A percentile compares a stretch with the other conserved stretches of the same genome.
phyloP scores from a whole-genome alignment of 2,113 vertebrate species.

The Sapayoa aenigma region DNA sequence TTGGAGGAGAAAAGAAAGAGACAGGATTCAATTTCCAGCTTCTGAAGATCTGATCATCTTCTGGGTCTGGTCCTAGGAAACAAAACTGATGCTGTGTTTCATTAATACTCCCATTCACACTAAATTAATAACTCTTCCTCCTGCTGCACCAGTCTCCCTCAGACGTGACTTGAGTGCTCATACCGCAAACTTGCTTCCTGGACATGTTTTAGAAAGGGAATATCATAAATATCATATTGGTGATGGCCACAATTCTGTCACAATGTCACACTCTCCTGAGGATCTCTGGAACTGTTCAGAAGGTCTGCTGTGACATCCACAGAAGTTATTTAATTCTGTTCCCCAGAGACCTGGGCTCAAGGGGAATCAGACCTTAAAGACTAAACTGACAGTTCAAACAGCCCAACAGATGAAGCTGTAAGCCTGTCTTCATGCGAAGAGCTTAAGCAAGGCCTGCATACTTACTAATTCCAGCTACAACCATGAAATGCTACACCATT shows the following conservation, averaged over 20 bases:
- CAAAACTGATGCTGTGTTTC: neutral
- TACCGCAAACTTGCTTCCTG: neutral
- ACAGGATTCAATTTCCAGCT: neutral
- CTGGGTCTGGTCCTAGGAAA: neutral
- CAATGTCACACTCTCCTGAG: neutral
- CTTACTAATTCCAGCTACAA: constrained; percentile 7
- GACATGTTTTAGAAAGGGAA: neutral
- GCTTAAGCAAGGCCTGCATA: constrained; percentile 11
- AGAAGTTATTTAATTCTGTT: neutral
- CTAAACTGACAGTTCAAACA: constrained; percentile 2
- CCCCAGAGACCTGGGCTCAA: neutral
- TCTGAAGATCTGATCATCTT: neutral
- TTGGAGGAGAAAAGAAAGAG: neutral
- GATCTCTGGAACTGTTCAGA: neutral
- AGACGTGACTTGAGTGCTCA: neutral
- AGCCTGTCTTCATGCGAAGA: neutral
- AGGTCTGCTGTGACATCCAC: neutral
- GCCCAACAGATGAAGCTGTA: neutral
- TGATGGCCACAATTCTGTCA: neutral
- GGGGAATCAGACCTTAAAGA: constrained; percentile 13
- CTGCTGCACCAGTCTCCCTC: neutral
- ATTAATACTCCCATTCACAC: neutral
- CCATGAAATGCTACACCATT: neutral
- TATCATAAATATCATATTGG: neutral
- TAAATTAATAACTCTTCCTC: neutral